Evolutionary conservation across 2,797 vertebrate species (phyloP).

Genomic region (Takifugu ocellatus): DNA sequence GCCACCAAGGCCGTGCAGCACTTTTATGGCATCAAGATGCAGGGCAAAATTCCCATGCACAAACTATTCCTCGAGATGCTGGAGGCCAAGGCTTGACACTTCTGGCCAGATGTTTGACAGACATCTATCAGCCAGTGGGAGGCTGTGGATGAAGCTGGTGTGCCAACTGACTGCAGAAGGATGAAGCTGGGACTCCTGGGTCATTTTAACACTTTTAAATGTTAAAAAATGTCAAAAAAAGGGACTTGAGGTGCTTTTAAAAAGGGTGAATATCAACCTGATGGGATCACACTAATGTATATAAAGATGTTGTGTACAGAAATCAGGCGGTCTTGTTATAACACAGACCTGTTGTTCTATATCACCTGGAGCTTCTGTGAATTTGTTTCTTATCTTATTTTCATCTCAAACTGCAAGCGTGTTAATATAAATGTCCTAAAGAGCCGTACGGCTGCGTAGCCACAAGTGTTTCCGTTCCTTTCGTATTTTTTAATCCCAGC

Average conservation of each 20-base stretch:
- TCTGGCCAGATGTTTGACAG: conserved; percentile 78
- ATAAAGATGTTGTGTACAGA: conserved; percentile 75
- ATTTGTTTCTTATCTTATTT: conserved; percentile 67
- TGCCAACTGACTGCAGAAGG: conserved; percentile 67
- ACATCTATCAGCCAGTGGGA: conserved; percentile 72
- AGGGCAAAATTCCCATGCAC: conserved; percentile 99
- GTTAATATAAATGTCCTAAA: conserved; percentile 63
- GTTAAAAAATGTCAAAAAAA: conserved; percentile 17
- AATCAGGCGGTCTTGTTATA: conserved; percentile 70
- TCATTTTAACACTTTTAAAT: conserved; percentile 56
- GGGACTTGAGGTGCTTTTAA: conserved; percentile 46
- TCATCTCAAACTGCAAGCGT: conserved; percentile 55
- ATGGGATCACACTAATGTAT: conserved; percentile 64
- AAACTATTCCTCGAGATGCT: conserved; percentile 99
- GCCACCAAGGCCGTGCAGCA: conserved; percentile 94
- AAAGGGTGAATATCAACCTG: conserved; percentile 52
- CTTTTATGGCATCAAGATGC: conserved; percentile 97
- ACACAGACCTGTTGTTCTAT: conserved; percentile 62
- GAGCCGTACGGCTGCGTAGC: conserved; percentile 48
- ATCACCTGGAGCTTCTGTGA: conserved; percentile 70
- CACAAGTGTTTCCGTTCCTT: conserved; percentile 46
- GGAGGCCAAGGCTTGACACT: conserved; percentile 90
- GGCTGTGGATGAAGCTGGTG: conserved; percentile 58
- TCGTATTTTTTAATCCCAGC: conserved; percentile 58
- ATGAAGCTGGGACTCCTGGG: conserved; percentile 47